Percentiles rank a stretch among this genome's conserved stretches.
Conservation (phyloP, 2,113 vertebrate genomes). For the Hippocampus guttulatus region DNA sequence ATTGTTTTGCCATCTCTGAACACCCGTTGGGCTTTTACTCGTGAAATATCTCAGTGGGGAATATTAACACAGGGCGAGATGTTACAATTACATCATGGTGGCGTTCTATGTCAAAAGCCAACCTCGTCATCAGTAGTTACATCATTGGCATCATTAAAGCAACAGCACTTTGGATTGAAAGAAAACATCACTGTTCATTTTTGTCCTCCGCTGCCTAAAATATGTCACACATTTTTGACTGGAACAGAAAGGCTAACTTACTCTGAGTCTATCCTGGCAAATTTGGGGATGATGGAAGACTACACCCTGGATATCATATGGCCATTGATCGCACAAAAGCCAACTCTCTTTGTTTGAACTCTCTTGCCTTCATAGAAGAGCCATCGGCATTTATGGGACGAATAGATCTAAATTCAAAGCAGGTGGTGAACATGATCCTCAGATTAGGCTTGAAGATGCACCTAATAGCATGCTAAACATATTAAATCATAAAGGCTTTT, state of each 20-base stretch:
- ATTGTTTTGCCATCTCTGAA: conserved; percentile 2
- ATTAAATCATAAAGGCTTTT: too few species aligned
- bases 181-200: not conserved
- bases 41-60: not conserved
- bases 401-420: too few species aligned
- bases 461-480: too few species aligned
- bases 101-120: conserved; percentile 2
- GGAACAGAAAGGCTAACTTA: not conserved
- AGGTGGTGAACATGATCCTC: too few species aligned
- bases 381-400: too few species aligned
- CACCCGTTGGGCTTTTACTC: not conserved
- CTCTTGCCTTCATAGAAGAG: not conserved
- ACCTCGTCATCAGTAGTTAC: not conserved
- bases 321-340: not conserved
- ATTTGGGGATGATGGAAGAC: not conserved
- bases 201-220: not conserved
- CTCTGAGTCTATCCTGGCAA: not conserved
- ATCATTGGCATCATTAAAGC: conserved; percentile 9
- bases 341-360: not conserved
- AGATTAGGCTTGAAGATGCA: too few species aligned
- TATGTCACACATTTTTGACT: not conserved
- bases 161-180: not conserved
- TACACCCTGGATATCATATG: not conserved
- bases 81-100: not conserved
- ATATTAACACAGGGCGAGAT: not conserved